A percentile compares a stretch with the other conserved stretches of the same genome.
These are phyloP conservation scores for Willisornis vidua DNA, from an alignment of 2,113 vertebrate species.

Conservation along the genomic window DNA sequence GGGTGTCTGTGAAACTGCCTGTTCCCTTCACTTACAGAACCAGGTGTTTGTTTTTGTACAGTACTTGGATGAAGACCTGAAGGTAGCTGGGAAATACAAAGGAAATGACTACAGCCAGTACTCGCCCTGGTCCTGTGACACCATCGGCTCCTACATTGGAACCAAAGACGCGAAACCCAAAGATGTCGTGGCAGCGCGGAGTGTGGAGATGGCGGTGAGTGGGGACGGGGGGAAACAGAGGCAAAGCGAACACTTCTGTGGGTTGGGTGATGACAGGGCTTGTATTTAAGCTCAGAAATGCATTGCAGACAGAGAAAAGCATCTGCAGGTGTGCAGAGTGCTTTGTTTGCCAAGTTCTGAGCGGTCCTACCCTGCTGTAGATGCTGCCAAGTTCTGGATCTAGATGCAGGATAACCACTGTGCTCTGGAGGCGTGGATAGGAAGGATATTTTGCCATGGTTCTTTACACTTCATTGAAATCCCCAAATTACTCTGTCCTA, in stretches of 20 bases:
- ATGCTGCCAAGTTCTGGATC: neutral
- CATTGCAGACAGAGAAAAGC: neutral
- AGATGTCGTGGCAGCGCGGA: slow-evolving; percentile 86
- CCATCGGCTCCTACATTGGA: slow-evolving; percentile 97
- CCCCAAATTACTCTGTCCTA: neutral
- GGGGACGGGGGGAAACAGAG: neutral
- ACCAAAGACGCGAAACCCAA: slow-evolving; percentile 98
- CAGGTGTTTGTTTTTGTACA: slow-evolving; percentile 70
- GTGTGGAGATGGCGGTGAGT: slow-evolving; percentile 92
- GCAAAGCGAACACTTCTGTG: neutral
- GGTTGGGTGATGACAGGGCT: neutral
- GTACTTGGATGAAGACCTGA: slow-evolving; percentile 92
- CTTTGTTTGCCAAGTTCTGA: neutral
- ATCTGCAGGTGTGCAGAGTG: neutral
- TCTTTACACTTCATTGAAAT: neutral
- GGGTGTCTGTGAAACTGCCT: neutral
- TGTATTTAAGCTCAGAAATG: neutral
- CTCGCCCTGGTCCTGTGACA: slow-evolving; percentile 98
- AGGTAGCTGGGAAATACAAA: slow-evolving; percentile 87
- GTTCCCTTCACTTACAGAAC: slow-evolving; percentile 51
- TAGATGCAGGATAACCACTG: neutral
- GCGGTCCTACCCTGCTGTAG: neutral
- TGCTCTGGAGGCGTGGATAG: neutral
- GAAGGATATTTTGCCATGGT: neutral
- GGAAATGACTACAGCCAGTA: slow-evolving; percentile 96